Conservation (phyloP, 2,797 vertebrate genomes). For the Gila robusta region DNA sequence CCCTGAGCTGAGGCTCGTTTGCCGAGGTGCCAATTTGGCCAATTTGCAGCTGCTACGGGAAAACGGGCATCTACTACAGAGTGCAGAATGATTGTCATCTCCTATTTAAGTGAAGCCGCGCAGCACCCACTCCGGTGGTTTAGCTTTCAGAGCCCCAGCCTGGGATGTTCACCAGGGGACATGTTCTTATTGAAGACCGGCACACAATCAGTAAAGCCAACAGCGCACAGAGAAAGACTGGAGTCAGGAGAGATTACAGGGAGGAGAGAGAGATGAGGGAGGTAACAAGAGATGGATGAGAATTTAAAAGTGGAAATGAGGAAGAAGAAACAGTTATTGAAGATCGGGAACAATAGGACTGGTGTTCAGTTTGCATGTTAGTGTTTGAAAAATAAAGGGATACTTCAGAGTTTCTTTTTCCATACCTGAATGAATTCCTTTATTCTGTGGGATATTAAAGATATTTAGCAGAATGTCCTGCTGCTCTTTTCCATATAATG, state of each 20-base stretch:
- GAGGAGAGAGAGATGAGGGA: conserved; percentile 2
- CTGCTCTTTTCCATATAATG: conserved; percentile 8
- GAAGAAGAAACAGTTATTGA: neutral
- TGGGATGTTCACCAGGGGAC: conserved; percentile 38
- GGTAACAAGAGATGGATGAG: conserved; percentile 3
- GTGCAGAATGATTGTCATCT: conserved; percentile 57
- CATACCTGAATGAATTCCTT: neutral
- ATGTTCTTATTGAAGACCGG: conserved; percentile 35
- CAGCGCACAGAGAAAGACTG: neutral
- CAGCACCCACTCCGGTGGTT: conserved; percentile 32
- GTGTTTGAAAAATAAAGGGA: neutral
- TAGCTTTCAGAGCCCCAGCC: conserved; percentile 42
- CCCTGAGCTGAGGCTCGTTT: conserved; percentile 32
- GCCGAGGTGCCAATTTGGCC: conserved; percentile 46
- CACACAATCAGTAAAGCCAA: conserved; percentile 49
- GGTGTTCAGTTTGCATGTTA: conserved; percentile 3
- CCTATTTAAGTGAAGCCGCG: conserved; percentile 40
- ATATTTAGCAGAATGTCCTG: conserved; percentile 12
- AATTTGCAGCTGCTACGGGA: conserved; percentile 44
- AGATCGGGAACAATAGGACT: neutral
- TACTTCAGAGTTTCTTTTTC: neutral
- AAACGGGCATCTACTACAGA: conserved; percentile 43
- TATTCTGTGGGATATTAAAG: neutral
- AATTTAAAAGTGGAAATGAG: conserved; percentile 39
- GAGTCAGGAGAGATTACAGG: conserved; percentile 42